phyloP scores from a whole-genome alignment of 2,888 invertebrate genomes.

The Exocentrus adspersus region DNA sequence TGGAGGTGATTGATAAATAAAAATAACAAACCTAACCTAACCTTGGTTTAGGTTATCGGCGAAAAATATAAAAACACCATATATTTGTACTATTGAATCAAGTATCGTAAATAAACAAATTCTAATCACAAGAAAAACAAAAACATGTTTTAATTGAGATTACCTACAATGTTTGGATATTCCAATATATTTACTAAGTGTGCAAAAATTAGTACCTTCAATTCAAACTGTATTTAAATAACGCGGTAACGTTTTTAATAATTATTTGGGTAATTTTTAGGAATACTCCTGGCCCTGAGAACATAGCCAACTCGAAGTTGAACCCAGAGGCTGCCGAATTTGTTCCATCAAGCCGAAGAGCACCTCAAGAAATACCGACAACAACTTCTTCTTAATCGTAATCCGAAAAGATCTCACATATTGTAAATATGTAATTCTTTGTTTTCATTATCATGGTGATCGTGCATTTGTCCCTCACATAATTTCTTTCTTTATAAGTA shows the following conservation, averaged over 20 bases:
- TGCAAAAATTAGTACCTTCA: too few species aligned
- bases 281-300: slow-evolving; percentile 44
- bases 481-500: slow-evolving; percentile 16
- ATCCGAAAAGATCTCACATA: slow-evolving; percentile 39
- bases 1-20: too few species aligned
- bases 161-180: too few species aligned
- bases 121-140: too few species aligned
- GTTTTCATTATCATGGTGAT: slow-evolving; percentile 28
- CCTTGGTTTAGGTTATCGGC: too few species aligned
- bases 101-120: too few species aligned
- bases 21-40: too few species aligned
- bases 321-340: slow-evolving; percentile 90
- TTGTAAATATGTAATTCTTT: slow-evolving; percentile 45
- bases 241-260: not conserved
- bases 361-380: slow-evolving; percentile 41
- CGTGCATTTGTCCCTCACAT: slow-evolving; percentile 19
- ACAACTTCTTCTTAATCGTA: slow-evolving; percentile 43
- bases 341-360: slow-evolving; percentile 67
- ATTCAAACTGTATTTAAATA: too few species aligned
- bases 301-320: slow-evolving; percentile 74
- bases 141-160: too few species aligned
- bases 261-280: slow-evolving; percentile 26
- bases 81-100: too few species aligned
- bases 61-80: too few species aligned
- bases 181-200: too few species aligned